A percentile compares a stretch with the other conserved stretches of the same genome.
These are phyloP conservation scores for Elysia crispata DNA, from an alignment of 2,888 invertebrate genomes.

Conservation along the genomic window DNA sequence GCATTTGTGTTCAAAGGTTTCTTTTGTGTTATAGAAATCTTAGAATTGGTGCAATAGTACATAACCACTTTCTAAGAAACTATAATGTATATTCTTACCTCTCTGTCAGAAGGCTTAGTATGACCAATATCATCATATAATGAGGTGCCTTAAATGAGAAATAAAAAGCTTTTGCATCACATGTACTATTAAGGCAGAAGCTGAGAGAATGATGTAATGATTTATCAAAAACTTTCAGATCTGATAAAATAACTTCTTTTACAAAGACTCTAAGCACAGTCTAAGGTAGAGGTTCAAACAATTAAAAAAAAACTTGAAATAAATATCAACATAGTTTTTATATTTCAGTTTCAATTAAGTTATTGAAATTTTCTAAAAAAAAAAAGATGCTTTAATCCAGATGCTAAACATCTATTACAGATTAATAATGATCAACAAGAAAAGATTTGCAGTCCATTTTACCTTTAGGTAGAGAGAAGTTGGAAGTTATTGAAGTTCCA, in stretches of 20 bases:
- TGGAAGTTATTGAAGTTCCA: constrained; percentile 37
- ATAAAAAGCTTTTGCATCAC: not conserved
- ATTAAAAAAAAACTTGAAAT: too few relatives aligned
- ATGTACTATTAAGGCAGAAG: too few relatives aligned
- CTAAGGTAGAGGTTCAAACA: too few relatives aligned
- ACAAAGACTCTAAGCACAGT: too few relatives aligned
- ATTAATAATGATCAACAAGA: not conserved
- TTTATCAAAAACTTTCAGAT: too few relatives aligned
- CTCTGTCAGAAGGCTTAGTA: constrained; percentile 52
- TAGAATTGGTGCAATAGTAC: not conserved
- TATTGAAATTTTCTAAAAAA: not conserved
- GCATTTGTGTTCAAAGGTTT: not conserved
- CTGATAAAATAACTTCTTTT: too few relatives aligned
- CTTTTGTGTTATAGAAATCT: not conserved
- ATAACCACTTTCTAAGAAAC: too few relatives aligned
- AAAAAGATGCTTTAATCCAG: not conserved
- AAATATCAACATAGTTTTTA: too few relatives aligned
- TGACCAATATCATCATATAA: constrained; percentile 51
- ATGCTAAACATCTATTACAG: not conserved
- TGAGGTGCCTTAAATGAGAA: constrained; percentile 47
- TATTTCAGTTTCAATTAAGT: too few relatives aligned
- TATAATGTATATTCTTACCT: constrained; percentile 42
- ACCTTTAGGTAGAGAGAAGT: constrained; percentile 53
- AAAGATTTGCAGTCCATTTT: constrained; percentile 2
- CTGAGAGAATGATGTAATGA: too few relatives aligned